Conservation (phyloP, 2,113 vertebrate genomes). For the Gulo gulo region DNA sequence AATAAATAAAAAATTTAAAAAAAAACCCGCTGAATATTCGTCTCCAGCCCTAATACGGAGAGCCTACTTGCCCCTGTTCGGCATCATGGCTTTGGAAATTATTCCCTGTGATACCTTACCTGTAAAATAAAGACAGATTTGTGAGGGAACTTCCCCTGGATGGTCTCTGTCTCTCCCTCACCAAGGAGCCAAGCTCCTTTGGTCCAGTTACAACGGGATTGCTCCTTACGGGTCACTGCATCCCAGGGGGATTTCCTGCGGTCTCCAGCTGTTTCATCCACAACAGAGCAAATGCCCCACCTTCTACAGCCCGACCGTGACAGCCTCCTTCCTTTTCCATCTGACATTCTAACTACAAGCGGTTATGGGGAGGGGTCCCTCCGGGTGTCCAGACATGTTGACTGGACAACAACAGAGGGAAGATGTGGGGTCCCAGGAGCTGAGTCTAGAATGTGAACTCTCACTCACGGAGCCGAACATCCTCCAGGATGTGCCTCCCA, state of each 20-base stretch:
- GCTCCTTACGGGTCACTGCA: fast-evolving
- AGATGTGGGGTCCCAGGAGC: fast-evolving
- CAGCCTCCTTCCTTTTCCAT: fast-evolving
- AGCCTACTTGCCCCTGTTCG: too few relatives aligned
- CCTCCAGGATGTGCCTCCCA: background rate
- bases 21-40: too few relatives aligned
- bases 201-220: background rate
- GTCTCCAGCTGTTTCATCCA: background rate
- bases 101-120: too few relatives aligned
- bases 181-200: too few relatives aligned
- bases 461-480: background rate
- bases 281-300: background rate
- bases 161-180: too few relatives aligned
- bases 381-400: background rate
- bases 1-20: too few relatives aligned
- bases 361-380: fast-evolving
- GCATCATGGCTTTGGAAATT: too few relatives aligned
- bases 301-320: background rate
- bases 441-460: background rate
- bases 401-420: fast-evolving
- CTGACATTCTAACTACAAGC: background rate
- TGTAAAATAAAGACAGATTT: too few relatives aligned
- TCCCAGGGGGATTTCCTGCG: background rate
- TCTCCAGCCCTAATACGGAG: too few relatives aligned
- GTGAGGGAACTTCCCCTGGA: too few relatives aligned